These are phyloP conservation scores for Brachyptera risi DNA, from an alignment of 2,888 invertebrate species.

Conservation along the genomic window DNA sequence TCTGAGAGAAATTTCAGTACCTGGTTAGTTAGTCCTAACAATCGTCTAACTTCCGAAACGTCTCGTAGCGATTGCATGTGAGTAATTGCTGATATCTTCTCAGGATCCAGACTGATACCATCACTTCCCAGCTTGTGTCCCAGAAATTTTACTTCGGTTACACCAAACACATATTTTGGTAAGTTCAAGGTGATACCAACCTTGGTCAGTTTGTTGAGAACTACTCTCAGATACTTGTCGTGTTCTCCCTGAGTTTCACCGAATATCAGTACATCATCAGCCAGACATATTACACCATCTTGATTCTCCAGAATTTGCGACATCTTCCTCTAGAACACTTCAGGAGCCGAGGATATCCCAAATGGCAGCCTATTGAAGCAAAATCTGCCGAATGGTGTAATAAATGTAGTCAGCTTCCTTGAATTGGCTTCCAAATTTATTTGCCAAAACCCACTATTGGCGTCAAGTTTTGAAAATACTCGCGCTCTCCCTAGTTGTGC, in stretches of 20 bases:
- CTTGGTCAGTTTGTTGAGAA: not conserved
- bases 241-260: conserved; percentile 1
- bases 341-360: conserved; percentile 29
- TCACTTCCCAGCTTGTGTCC: not conserved
- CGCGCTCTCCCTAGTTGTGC: conserved; percentile 34
- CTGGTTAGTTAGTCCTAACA: conserved; percentile 9
- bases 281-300: conserved; percentile 1
- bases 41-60: not conserved
- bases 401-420: conserved; percentile 33
- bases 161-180: not conserved
- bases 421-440: conserved; percentile 29
- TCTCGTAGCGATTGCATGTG: not conserved
- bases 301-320: conserved; percentile 23
- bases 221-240: not conserved
- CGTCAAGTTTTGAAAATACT: conserved; percentile 36
- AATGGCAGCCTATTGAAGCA: conserved; percentile 30
- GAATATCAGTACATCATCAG: not conserved
- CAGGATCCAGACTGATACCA: not conserved
- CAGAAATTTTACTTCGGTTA: not conserved
- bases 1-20: conserved; percentile 22
- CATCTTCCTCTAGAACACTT: conserved; percentile 31
- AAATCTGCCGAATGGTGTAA: conserved; percentile 30
- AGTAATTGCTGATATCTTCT: not conserved
- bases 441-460: conserved; percentile 37
- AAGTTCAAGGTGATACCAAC: not conserved